These are phyloP conservation scores for Oscheius sp. DNA, from an alignment of 2,888 invertebrate genomes.

Conservation along the genomic window DNA sequence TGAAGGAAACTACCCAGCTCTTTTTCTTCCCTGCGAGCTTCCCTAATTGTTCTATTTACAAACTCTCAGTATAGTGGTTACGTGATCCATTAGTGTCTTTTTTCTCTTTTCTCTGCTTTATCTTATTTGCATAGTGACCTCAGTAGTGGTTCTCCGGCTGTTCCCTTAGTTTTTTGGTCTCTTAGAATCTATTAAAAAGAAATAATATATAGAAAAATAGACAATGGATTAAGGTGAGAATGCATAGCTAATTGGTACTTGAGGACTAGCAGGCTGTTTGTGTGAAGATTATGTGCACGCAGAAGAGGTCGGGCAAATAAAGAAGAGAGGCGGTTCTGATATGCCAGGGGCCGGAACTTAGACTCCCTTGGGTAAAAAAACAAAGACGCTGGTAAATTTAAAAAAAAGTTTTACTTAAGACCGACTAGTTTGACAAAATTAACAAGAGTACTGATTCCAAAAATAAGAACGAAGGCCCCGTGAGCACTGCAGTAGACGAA, in stretches of 20 bases:
- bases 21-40: too few relatives aligned
- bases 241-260: conserved; percentile 34
- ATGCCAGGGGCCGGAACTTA: conserved; percentile 18
- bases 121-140: conserved; percentile 24
- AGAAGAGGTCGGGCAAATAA: conserved; percentile 37
- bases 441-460: not conserved
- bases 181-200: not conserved
- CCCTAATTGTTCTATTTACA: too few relatives aligned
- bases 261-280: conserved; percentile 32
- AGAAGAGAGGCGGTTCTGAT: conserved; percentile 17
- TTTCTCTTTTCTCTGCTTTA: not conserved
- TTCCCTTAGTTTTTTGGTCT: conserved; percentile 7
- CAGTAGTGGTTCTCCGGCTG: not conserved
- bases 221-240: conserved; percentile 18
- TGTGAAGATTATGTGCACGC: conserved; percentile 37
- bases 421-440: conserved; percentile 1
- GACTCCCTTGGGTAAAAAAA: not conserved
- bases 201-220: not conserved
- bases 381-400: too few relatives aligned
- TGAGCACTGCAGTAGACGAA: not conserved
- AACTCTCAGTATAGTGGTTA: not conserved
- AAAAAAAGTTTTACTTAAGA: not conserved
- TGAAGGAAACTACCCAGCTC: too few relatives aligned
- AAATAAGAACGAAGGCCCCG: not conserved
- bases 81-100: not conserved